phyloP scores from a whole-genome alignment of 1,140 invertebrate species.

The Cydia fagiglandana region DNA sequence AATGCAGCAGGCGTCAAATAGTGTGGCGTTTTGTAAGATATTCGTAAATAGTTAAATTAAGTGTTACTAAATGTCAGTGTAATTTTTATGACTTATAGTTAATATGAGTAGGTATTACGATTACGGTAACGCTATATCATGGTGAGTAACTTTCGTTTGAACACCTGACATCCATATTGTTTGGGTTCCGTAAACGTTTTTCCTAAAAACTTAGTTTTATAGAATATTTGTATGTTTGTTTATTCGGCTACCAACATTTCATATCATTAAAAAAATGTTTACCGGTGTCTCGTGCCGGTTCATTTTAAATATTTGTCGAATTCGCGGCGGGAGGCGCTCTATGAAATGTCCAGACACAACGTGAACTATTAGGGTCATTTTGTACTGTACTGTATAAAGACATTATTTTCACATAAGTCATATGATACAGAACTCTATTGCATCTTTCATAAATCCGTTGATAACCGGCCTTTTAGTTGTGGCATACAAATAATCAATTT shows the following conservation, averaged over 20 bases:
- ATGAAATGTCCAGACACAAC: conserved; percentile 7
- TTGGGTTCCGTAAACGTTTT: conserved; percentile 68
- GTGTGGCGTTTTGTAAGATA: conserved; percentile 70
- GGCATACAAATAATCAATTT: neutral
- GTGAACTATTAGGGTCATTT: conserved; percentile 24
- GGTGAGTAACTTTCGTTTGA: conserved; percentile 66
- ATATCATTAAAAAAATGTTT: conserved; percentile 38
- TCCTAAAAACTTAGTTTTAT: conserved; percentile 42
- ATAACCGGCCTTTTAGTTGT: neutral
- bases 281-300: conserved; percentile 31
- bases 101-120: conserved; percentile 80
- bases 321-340: conserved; percentile 3
- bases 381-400: neutral
- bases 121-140: conserved; percentile 78
- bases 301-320: neutral
- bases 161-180: conserved; percentile 68
- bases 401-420: neutral
- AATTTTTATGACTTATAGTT: conserved; percentile 60
- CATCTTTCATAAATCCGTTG: neutral
- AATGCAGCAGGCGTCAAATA: conserved; percentile 68
- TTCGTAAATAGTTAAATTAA: conserved; percentile 63
- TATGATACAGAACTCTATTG: neutral
- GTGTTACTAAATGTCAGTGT: conserved; percentile 61
- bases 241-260: conserved; percentile 36
- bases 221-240: conserved; percentile 46